Conservation (phyloP, 2,888 invertebrate genomes). For the Pollenia amentaria region DNA sequence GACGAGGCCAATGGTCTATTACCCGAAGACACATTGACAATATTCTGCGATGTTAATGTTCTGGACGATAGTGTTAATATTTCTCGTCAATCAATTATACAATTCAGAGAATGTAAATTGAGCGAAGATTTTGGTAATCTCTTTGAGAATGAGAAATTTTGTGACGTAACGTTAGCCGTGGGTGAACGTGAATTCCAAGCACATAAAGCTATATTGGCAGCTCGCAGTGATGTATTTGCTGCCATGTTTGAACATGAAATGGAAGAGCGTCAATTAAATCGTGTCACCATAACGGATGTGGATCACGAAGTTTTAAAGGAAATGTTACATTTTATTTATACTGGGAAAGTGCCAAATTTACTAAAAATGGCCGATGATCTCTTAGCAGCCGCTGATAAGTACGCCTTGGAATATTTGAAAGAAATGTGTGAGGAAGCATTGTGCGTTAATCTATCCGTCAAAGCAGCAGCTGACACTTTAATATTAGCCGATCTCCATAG, state of each 20-base stretch:
- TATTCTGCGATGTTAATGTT: slow-evolving; percentile 99
- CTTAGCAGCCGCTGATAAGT: slow-evolving; percentile 99
- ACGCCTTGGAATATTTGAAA: slow-evolving; percentile 98
- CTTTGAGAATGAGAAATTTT: slow-evolving; percentile 86
- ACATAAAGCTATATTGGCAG: slow-evolving; percentile 95
- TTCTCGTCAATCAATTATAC: too few relatives aligned
- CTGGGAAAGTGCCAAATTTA: slow-evolving; percentile 96
- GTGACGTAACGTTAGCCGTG: slow-evolving; percentile 90
- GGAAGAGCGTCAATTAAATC: slow-evolving; percentile 98
- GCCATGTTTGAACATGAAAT: slow-evolving; percentile 99
- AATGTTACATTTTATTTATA: slow-evolving; percentile 99
- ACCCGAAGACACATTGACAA: slow-evolving; percentile 99
- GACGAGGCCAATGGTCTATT: slow-evolving; percentile 83
- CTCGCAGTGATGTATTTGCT: slow-evolving; percentile 98
- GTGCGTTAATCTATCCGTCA: slow-evolving; percentile 96
- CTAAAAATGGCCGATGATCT: slow-evolving; percentile 99
- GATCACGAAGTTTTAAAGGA: slow-evolving; percentile 98
- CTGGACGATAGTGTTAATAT: slow-evolving; percentile 95
- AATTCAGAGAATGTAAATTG: slow-evolving; percentile 96
- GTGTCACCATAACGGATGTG: slow-evolving; percentile 98
- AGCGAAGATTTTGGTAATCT: slow-evolving; percentile 97
- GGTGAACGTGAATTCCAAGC: slow-evolving; percentile 95
- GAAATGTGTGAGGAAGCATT: slow-evolving; percentile 99
- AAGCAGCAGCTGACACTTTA: slow-evolving; percentile 98
- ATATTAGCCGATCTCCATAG: slow-evolving; percentile 98